phyloP scores from a whole-genome alignment of 2,113 vertebrate genomes.

The Parotia lawesii region DNA sequence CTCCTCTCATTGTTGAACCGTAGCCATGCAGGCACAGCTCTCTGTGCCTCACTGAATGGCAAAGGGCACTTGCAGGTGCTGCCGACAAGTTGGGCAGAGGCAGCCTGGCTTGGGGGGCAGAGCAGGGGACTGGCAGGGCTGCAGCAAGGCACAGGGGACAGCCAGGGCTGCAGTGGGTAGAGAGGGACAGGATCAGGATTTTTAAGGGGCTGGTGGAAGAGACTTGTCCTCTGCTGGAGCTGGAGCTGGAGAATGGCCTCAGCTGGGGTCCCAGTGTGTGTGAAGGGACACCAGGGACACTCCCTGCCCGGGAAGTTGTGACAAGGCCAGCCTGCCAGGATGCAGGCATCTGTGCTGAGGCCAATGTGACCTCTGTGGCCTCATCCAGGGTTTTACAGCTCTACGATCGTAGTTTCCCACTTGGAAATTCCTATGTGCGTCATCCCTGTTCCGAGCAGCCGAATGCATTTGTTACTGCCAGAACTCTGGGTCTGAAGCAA shows the following conservation, averaged over 20 bases:
- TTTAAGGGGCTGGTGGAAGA: not conserved
- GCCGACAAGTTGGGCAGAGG: not conserved
- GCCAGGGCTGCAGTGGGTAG: rapidly evolving
- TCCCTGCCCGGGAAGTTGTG: not conserved
- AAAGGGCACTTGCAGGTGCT: not conserved
- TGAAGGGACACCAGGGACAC: rapidly evolving
- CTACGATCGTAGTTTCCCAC: not conserved
- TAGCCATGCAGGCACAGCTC: not conserved
- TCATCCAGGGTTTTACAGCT: not conserved
- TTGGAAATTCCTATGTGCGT: conserved; percentile 21
- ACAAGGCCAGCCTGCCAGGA: not conserved
- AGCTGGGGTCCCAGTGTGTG: rapidly evolving
- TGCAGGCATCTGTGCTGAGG: not conserved
- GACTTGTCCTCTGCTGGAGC: not conserved
- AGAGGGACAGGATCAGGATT: not conserved
- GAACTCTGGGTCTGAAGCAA: not conserved
- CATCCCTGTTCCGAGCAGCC: not conserved
- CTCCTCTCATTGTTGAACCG: not conserved
- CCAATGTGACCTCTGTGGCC: not conserved
- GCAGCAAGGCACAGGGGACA: not conserved
- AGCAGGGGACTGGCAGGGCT: not conserved
- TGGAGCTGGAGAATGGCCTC: not conserved
- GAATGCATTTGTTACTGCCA: not conserved
- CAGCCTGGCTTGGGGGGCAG: not conserved
- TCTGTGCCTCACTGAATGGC: rapidly evolving